These are phyloP conservation scores for Labeo catla DNA, from an alignment of 2,113 vertebrate genomes.

Conservation along the genomic window DNA sequence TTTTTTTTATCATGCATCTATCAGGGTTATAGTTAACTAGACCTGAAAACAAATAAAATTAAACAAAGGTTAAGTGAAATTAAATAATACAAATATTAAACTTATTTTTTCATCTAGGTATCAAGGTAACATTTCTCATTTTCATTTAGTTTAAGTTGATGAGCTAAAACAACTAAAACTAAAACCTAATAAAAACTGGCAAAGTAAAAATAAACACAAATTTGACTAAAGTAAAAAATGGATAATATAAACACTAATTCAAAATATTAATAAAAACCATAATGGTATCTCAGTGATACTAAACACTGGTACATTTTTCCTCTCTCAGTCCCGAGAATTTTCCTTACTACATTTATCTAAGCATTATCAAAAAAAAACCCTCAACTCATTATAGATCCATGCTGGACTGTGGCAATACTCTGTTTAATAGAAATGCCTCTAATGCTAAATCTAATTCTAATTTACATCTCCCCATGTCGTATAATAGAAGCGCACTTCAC, in stretches of 20 bases:
- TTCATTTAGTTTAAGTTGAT: no score
- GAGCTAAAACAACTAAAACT: no score
- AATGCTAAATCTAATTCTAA: conserved; percentile 31
- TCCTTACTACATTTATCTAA: not conserved
- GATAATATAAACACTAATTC: not conserved
- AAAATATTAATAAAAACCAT: not conserved
- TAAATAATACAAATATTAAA: no score
- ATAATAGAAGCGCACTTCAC: conserved; percentile 23
- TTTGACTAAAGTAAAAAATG: no score
- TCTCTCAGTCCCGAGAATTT: not conserved
- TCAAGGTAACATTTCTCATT: no score
- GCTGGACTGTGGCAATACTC: conserved; percentile 17
- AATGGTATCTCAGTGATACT: not conserved
- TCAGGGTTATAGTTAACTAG: no score
- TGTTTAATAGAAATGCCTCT: conserved; percentile 13
- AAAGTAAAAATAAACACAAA: no score
- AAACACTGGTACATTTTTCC: not conserved
- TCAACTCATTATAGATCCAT: conserved; percentile 2
- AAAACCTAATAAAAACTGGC: no score
- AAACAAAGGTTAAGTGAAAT: no score
- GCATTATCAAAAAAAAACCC: not conserved
- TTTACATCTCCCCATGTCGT: conserved; percentile 25
- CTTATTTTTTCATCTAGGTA: not conserved
- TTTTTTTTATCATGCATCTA: no score
- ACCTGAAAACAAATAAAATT: no score